Conservation (phyloP, 2,113 vertebrate genomes). For the Poeciliopsis turrubarensis region DNA sequence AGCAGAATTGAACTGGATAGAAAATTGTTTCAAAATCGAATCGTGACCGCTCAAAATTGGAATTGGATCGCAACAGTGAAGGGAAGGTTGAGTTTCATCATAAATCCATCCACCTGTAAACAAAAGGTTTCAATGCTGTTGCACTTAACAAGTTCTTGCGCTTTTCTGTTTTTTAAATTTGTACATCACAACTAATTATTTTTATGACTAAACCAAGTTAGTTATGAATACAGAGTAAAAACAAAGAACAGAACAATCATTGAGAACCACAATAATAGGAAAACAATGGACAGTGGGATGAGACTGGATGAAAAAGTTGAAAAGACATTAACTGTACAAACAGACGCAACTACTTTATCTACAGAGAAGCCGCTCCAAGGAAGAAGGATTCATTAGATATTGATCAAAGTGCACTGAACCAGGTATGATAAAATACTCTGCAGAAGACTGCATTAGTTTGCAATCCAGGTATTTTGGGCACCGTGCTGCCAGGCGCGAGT, state of each 20-base stretch:
- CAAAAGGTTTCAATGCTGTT: background rate
- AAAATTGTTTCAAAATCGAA: no score
- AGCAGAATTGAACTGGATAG: no score
- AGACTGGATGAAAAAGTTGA: background rate
- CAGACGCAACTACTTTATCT: slow-evolving; percentile 4
- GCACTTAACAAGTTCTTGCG: background rate
- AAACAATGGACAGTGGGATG: background rate
- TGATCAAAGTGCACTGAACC: slow-evolving; percentile 44
- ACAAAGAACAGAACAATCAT: background rate
- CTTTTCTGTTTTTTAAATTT: background rate
- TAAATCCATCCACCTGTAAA: background rate
- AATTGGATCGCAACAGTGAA: no score
- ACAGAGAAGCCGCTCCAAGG: slow-evolving; percentile 31
- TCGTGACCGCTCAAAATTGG: no score
- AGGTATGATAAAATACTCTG: slow-evolving; percentile 47
- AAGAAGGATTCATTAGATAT: slow-evolving; percentile 55
- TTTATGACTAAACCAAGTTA: background rate
- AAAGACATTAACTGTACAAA: slow-evolving; percentile 14
- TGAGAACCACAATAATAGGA: background rate
- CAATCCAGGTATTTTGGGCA: slow-evolving; percentile 38
- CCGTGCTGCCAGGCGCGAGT: slow-evolving; percentile 17
- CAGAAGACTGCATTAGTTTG: slow-evolving; percentile 46
- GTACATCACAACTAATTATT: background rate
- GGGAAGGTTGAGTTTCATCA: no score
- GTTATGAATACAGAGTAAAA: background rate